Percentiles rank a stretch among this genome's conserved stretches.
Conservation (phyloP, 1,140 invertebrate species). For the Drosophila pachea region DNA sequence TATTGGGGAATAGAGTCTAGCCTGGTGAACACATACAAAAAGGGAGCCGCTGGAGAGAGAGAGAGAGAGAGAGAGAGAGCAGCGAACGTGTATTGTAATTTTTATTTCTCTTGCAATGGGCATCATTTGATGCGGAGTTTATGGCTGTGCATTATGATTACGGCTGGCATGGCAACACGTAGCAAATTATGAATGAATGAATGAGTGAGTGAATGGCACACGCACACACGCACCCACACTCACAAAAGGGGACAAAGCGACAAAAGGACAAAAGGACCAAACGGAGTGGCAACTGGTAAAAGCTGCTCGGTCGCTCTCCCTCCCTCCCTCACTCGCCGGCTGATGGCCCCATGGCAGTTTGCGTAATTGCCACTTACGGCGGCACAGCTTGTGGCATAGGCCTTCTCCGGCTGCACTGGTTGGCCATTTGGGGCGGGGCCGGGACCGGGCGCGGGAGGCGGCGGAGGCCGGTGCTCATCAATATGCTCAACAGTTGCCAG, state of each 20-base stretch:
- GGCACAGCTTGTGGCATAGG: neutral
- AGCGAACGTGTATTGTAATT: conserved; percentile 67
- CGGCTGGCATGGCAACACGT: conserved; percentile 59
- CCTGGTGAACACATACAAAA: neutral
- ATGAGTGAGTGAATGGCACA: conserved; percentile 15
- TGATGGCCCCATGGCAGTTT: conserved; percentile 51
- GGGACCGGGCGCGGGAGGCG: neutral
- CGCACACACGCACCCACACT: neutral
- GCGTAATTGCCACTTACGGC: conserved; percentile 62
- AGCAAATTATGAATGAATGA: conserved; percentile 76
- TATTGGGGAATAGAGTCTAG: neutral
- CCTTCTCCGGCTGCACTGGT: neutral
- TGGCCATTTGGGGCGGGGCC: too few relatives aligned
- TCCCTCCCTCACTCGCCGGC: neutral
- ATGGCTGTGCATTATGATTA: conserved; percentile 56
- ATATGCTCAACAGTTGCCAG: conserved; percentile 38
- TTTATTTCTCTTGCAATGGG: conserved; percentile 43
- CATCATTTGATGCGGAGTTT: conserved; percentile 68
- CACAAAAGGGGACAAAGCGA: neutral
- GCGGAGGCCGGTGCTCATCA: conserved; percentile 32
- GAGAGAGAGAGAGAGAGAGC: too few relatives aligned
- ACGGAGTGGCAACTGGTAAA: conserved; percentile 2
- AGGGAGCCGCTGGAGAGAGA: neutral
- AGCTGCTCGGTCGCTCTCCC: neutral
- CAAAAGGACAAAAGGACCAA: conserved; percentile 10